phyloP scores from a whole-genome alignment of 2,113 vertebrate species.

The Saccopteryx leptura region DNA sequence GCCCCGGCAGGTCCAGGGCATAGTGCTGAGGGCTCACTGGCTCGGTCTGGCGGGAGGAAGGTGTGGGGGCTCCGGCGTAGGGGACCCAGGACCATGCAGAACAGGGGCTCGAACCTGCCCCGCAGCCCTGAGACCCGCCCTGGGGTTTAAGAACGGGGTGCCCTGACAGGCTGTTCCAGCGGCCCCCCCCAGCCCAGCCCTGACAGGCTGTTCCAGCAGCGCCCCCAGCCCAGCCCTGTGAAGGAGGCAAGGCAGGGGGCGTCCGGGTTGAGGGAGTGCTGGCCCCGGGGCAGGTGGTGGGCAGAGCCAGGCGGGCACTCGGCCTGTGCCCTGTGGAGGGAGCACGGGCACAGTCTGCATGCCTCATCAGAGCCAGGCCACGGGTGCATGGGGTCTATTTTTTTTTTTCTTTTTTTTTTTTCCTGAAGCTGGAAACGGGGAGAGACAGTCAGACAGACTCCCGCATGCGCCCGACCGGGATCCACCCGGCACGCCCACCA shows the following conservation, averaged over 20 bases:
- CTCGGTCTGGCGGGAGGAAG: not conserved
- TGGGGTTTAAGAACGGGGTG: not conserved
- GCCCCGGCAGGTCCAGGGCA: not conserved
- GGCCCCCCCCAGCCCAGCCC: not conserved
- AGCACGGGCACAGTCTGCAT: too few species aligned
- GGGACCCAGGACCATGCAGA: not conserved
- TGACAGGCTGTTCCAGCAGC: not conserved
- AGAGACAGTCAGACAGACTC: too few species aligned
- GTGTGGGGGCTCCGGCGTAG: not conserved
- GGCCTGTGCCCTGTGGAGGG: too few species aligned
- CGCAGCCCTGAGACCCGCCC: too few species aligned
- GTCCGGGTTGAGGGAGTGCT: not conserved
- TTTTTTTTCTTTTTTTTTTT: too few species aligned
- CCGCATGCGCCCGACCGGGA: too few species aligned
- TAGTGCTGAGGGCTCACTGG: not conserved
- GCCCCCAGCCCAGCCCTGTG: not conserved
- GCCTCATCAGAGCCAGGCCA: not conserved
- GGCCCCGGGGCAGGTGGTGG: not conserved
- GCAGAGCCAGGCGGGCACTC: not conserved
- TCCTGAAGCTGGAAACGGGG: too few species aligned
- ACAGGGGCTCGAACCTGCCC: not conserved
- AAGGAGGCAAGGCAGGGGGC: too few species aligned
- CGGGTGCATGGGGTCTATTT: conserved; percentile 8
- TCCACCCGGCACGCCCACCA: too few species aligned
- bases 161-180: not conserved